Conservation (phyloP, 2,113 vertebrate genomes). For the Microtus ochrogaster region DNA sequence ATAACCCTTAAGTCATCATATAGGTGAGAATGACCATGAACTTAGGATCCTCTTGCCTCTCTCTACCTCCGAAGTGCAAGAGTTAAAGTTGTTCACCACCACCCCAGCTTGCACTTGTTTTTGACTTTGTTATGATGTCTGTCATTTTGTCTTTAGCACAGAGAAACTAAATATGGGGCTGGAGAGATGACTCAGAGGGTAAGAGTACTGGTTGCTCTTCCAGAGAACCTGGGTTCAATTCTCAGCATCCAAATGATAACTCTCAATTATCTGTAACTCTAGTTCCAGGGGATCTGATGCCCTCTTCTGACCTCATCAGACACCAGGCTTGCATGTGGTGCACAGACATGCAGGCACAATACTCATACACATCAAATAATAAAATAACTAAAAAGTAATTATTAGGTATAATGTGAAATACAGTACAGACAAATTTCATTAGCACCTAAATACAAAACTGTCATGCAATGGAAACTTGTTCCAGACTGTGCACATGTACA, state of each 20-base stretch:
- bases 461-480: not conserved
- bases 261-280: not conserved
- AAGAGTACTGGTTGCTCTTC: not conserved
- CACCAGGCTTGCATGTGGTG: not conserved
- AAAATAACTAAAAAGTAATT: not conserved
- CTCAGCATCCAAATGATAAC: not conserved
- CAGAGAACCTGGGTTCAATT: not conserved
- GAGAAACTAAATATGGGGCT: not conserved
- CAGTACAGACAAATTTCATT: not conserved
- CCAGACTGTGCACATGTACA: not conserved
- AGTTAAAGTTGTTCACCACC: not conserved
- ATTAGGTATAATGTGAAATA: not conserved
- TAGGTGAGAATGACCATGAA: not conserved
- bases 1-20: not conserved
- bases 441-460: not conserved
- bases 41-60: too few species aligned
- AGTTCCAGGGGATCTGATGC: not conserved
- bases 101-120: not conserved
- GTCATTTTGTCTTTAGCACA: conserved; percentile 21
- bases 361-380: not conserved
- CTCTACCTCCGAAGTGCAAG: not conserved
- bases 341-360: not conserved
- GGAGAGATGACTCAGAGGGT: not conserved
- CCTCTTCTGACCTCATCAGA: not conserved
- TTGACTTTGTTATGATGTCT: not conserved